Percentiles rank a stretch among this genome's conserved stretches.
Conservation (phyloP, 2,888 invertebrate genomes). For the Nomada lathburiana region DNA sequence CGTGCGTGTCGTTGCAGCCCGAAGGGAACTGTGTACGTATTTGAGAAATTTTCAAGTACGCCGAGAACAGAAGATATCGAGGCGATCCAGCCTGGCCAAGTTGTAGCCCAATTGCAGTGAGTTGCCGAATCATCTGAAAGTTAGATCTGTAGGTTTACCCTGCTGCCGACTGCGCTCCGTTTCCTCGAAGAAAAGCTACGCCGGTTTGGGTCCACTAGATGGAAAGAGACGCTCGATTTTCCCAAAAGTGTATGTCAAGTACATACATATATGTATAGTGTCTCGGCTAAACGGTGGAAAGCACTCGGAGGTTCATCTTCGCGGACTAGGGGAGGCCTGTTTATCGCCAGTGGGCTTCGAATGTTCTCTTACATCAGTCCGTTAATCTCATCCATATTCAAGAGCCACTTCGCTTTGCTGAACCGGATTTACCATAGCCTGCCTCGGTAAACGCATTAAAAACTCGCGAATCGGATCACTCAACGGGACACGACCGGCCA, state of each 20-base stretch:
- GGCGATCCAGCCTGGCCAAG: too few species aligned
- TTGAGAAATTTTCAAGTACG: too few species aligned
- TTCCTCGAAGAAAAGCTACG: too few species aligned
- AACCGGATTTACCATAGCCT: constrained; percentile 39
- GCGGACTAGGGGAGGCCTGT: constrained; percentile 2
- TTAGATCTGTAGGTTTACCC: too few species aligned
- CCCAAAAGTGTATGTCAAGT: too few species aligned
- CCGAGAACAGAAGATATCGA: too few species aligned
- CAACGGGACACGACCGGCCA: not conserved
- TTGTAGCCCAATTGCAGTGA: too few species aligned
- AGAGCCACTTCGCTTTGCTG: constrained; percentile 26
- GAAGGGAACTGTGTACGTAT: too few species aligned
- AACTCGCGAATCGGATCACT: constrained; percentile 29
- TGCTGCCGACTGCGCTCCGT: too few species aligned
- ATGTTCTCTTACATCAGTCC: constrained; percentile 41
- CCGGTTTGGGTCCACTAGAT: not conserved
- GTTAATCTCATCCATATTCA: constrained; percentile 60
- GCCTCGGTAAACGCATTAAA: constrained; percentile 44
- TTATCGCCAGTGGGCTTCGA: constrained; percentile 26
- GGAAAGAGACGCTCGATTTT: not conserved
- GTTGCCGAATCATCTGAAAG: too few species aligned
- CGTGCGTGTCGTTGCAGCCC: too few species aligned
- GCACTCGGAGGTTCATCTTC: not conserved
- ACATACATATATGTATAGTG: not conserved
- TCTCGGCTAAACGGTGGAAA: not conserved